Percentiles rank a stretch among this genome's conserved stretches.
phyloP scores from a whole-genome alignment of 2,888 invertebrate species.

The Drosophila kuntzei region DNA sequence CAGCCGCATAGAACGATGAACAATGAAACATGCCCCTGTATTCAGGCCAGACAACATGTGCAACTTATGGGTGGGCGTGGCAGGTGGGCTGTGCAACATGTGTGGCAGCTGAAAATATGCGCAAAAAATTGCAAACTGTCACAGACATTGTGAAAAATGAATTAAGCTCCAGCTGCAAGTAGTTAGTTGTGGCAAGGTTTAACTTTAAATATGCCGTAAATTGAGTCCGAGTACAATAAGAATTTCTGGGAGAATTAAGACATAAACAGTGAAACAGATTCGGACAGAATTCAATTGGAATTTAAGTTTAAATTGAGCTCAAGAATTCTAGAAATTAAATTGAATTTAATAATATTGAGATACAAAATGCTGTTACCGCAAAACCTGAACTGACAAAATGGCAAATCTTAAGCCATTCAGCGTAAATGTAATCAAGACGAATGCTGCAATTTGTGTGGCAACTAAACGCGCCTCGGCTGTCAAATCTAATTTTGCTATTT shows the following conservation, averaged over 20 bases:
- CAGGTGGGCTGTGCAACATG: constrained; percentile 64
- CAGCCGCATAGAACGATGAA: constrained; percentile 32
- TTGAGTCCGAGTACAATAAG: not conserved
- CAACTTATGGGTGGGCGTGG: constrained; percentile 21
- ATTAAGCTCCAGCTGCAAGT: constrained; percentile 18
- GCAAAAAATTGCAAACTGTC: constrained; percentile 54
- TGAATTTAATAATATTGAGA: constrained; percentile 1
- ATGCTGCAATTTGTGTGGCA: constrained; percentile 72
- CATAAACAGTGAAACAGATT: not conserved
- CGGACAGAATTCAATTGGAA: not conserved
- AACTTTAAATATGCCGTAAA: constrained; percentile 3
- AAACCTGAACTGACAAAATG: constrained; percentile 37
- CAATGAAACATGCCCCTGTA: constrained; percentile 63
- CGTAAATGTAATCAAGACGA: constrained; percentile 78
- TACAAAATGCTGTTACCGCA: constrained; percentile 23
- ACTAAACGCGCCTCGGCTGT: constrained; percentile 58
- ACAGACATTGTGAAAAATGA: constrained; percentile 57
- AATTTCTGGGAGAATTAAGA: not conserved
- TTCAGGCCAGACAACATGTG: constrained; percentile 10
- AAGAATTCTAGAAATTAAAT: not conserved
- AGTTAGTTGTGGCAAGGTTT: constrained; percentile 11
- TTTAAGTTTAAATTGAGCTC: not conserved
- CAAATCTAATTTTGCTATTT: constrained; percentile 82
- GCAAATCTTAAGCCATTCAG: constrained; percentile 52
- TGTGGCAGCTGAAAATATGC: constrained; percentile 60